Evolutionary conservation across 2,888 invertebrate species (phyloP).

Genomic region (Mayetiola destructor): DNA sequence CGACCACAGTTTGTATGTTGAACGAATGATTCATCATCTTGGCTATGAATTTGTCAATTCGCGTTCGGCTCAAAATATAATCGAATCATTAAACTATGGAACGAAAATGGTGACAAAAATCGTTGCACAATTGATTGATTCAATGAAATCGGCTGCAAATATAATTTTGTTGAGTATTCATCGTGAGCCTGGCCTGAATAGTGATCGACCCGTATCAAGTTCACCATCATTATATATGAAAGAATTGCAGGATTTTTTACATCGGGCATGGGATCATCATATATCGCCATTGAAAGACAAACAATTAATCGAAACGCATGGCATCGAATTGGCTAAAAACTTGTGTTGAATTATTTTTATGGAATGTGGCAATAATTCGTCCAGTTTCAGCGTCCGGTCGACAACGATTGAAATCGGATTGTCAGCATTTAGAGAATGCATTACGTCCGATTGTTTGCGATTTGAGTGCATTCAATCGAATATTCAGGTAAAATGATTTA

Average conservation of each 20-base stretch:
- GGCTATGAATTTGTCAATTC: slow-evolving; percentile 43
- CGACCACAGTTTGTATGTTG: slow-evolving; percentile 59
- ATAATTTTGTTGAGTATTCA: slow-evolving; percentile 89
- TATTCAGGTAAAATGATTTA: slow-evolving; percentile 39
- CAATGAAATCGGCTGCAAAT: slow-evolving; percentile 74
- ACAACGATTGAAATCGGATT: slow-evolving; percentile 61
- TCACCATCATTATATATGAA: slow-evolving; percentile 73
- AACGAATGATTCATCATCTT: slow-evolving; percentile 56
- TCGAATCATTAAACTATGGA: slow-evolving; percentile 27
- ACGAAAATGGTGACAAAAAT: slow-evolving; percentile 29
- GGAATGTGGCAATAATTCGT: slow-evolving; percentile 71
- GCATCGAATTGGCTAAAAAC: slow-evolving; percentile 54
- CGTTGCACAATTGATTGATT: slow-evolving; percentile 29
- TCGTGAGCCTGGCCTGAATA: slow-evolving; percentile 44
- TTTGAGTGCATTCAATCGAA: slow-evolving; percentile 48
- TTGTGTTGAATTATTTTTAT: slow-evolving; percentile 71
- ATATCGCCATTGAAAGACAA: slow-evolving; percentile 53
- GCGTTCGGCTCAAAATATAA: slow-evolving; percentile 24
- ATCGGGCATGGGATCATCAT: slow-evolving; percentile 53
- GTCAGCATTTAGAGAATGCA: slow-evolving; percentile 46
- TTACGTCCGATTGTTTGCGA: slow-evolving; percentile 42
- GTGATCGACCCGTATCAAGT: slow-evolving; percentile 37
- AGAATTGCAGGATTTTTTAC: slow-evolving; percentile 74
- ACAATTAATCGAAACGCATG: slow-evolving; percentile 47
- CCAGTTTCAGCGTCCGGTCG: slow-evolving; percentile 70